Evolutionary conservation across 2,797 vertebrate genomes (phyloP).

Genomic region (Glyptemys insculpta): DNA sequence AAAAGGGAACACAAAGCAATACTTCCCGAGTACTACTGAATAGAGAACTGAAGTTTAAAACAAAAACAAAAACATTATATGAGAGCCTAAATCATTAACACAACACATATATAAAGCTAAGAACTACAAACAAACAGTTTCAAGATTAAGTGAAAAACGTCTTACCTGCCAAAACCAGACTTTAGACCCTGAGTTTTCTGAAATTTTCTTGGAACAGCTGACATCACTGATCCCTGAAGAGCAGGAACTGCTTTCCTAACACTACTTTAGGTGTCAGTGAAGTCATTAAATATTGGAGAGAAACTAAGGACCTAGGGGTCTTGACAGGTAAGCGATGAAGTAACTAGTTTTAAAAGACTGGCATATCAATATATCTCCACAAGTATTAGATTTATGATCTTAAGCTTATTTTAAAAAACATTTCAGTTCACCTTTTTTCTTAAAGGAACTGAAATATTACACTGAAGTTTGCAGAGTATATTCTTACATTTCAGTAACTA

Average conservation of each 20-base stretch:
- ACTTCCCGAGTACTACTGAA: background rate
- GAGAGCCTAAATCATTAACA: background rate
- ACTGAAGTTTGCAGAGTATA: background rate
- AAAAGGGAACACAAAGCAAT: background rate
- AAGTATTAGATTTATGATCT: background rate
- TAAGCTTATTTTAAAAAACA: background rate
- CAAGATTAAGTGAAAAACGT: background rate
- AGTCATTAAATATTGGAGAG: background rate
- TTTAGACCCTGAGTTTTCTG: background rate
- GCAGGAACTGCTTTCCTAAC: background rate
- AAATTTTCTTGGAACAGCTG: background rate
- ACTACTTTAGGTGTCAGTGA: background rate
- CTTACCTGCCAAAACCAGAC: background rate
- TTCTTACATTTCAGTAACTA: slow-evolving; percentile 21
- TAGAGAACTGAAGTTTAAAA: background rate
- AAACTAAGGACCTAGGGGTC: background rate
- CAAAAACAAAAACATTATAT: background rate
- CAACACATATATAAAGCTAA: background rate
- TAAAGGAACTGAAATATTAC: slow-evolving; percentile 34
- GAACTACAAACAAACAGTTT: background rate
- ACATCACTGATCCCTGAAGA: background rate
- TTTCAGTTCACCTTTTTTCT: slow-evolving; percentile 1
- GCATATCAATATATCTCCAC: background rate
- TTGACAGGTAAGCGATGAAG: background rate
- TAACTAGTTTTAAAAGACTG: background rate